Evolutionary conservation across 2,888 invertebrate species (phyloP), one percentile per base, ranked within the genome.

Genomic region (Epicampocera succincta): DNA sequence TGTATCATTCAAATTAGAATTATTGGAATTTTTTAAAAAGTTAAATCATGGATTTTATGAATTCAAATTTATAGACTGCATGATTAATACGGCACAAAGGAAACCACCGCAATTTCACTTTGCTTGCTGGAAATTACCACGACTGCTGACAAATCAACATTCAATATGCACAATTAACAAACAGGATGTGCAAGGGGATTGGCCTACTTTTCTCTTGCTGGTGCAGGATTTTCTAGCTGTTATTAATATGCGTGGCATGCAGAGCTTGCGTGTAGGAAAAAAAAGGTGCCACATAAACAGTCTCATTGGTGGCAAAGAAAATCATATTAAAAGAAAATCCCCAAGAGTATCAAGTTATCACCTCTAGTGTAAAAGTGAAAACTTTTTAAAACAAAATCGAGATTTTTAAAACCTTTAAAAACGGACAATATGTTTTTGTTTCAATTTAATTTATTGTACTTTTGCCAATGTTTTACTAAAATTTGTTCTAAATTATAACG

Each of bases 161-260:
- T 66, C 75, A 75, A 68, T 75, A 68, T 52, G 52, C 42, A 29
- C 58, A 66, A 75, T 75, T 74, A 75, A 50, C 48, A 44, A 60
- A 68, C 58, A 60, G 60, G 33, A 66, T 60, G 42, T 42, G 50
- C 9, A 58, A 46, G 54, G n/a, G 17, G 46, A 48, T 66, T 74
- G 65, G 48, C 66, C 65, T 42, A 58, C 44, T 40, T 65, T 73
- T 11, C 12, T 25, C 8, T 42, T 58, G 11, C 38, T 33, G 33
- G 33, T 19, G 12, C 21, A 33, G 21, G 25, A 17, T 33, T 25
- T 66, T 38, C 73, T 65, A 58, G 21, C 21, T 48, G 5, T 58
- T 61, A 52, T 71, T 50, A 25, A 54, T 17, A 42, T 15, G 33
- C 17, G 6, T 40, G 12, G n/a, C 13, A 1, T 42, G 15, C 42